Evolutionary conservation across 2,113 vertebrate genomes (phyloP).

Genomic region (Promerops cafer): DNA sequence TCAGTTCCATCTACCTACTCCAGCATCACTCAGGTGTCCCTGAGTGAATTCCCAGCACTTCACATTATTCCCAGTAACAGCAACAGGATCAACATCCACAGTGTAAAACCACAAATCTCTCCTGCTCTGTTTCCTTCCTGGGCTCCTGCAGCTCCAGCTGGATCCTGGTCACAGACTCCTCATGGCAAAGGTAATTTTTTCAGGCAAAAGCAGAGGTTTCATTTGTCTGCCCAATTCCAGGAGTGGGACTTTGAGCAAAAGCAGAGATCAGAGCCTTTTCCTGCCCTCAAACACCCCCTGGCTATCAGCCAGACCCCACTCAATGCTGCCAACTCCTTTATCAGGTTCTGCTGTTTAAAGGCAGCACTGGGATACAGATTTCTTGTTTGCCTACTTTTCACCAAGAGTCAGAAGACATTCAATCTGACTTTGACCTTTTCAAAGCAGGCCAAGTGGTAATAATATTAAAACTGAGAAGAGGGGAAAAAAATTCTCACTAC

Average conservation of each 20-base stretch:
- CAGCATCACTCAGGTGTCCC: neutral
- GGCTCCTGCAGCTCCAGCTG: neutral
- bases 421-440: neutral
- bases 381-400: neutral
- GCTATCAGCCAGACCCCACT: neutral
- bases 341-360: neutral
- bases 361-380: neutral
- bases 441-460: neutral
- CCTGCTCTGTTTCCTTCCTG: neutral
- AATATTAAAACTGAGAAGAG: neutral
- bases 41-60: neutral
- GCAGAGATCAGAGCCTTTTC: neutral
- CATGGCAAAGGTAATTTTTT: rapidly evolving
- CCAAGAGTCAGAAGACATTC: neutral
- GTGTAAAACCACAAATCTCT: neutral
- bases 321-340: neutral
- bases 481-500: neutral
- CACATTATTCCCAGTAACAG: neutral
- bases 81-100: neutral
- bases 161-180: neutral
- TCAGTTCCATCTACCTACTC: neutral
- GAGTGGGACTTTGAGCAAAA: neutral
- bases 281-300: too few species aligned
- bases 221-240: neutral
- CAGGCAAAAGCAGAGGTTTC: neutral